Conservation (phyloP, 2,797 vertebrate species). For the Clamator glandarius region DNA sequence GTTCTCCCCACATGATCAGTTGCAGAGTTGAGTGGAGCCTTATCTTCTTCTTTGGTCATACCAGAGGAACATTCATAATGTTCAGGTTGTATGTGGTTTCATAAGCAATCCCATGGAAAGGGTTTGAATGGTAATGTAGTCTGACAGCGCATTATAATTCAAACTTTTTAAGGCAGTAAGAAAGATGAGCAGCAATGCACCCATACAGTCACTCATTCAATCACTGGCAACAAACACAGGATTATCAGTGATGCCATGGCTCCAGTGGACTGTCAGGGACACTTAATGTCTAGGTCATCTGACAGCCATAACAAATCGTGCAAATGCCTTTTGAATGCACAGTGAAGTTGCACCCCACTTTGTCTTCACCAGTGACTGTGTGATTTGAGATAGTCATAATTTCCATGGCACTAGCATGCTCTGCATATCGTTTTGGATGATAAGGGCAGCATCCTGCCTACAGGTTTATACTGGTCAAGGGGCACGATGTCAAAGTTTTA, state of each 20-base stretch:
- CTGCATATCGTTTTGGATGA: not conserved
- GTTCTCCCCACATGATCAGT: not conserved
- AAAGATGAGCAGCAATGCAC: not conserved
- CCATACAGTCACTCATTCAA: rapidly evolving
- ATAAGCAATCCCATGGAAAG: not conserved
- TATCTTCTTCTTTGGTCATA: not conserved
- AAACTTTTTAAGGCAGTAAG: not conserved
- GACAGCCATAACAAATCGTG: not conserved
- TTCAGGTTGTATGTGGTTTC: rapidly evolving
- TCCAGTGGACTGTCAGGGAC: too few relatives aligned
- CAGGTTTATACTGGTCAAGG: not conserved
- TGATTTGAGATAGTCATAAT: not conserved
- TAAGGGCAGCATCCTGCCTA: not conserved
- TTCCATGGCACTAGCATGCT: not conserved
- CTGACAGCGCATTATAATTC: not conserved
- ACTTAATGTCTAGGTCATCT: not conserved
- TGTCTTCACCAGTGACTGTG: not conserved
- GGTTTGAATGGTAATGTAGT: not conserved
- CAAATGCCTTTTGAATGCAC: not conserved
- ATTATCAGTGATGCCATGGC: not conserved
- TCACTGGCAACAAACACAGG: not conserved
- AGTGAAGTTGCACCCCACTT: not conserved
- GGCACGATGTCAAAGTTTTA: not conserved
- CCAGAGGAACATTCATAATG: not conserved
- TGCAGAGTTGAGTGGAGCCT: rapidly evolving